A percentile compares a stretch with the other conserved stretches of the same genome.
These are phyloP conservation scores for Epinephelus cyanopodus DNA, from an alignment of 2,113 vertebrate species.

Conservation along the genomic window DNA sequence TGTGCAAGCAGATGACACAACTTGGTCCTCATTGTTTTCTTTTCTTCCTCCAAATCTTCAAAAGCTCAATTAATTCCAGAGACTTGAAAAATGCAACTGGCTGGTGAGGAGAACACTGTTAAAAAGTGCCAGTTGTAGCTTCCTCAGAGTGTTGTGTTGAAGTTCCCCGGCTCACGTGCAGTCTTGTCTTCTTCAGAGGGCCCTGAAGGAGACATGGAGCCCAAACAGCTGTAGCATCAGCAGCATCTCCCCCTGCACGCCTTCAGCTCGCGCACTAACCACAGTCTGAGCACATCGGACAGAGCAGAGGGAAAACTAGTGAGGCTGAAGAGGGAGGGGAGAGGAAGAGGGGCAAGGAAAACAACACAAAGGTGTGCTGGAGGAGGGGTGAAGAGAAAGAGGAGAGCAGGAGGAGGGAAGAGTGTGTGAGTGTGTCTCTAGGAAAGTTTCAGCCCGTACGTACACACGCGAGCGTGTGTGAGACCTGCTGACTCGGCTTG, in stretches of 20 bases:
- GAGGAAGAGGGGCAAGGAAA: slow-evolving; percentile 64
- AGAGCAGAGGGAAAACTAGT: slow-evolving; percentile 50
- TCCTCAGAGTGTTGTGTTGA: slow-evolving; percentile 39
- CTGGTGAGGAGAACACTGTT: background rate
- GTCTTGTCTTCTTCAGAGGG: slow-evolving; percentile 66
- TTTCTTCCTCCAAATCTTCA: background rate
- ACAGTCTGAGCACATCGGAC: slow-evolving; percentile 46
- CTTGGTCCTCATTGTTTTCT: slow-evolving; percentile 69
- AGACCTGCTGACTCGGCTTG: slow-evolving; percentile 69
- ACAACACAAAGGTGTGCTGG: slow-evolving; percentile 75
- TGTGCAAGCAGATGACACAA: slow-evolving; percentile 54
- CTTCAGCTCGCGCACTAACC: slow-evolving; percentile 46
- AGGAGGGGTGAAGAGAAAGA: slow-evolving; percentile 61
- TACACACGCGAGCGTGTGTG: slow-evolving; percentile 40
- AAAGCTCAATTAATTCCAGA: slow-evolving; percentile 40
- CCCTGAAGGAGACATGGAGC: slow-evolving; percentile 69
- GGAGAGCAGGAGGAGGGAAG: slow-evolving; percentile 45
- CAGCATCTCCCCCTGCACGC: slow-evolving; percentile 66
- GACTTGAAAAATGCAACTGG: slow-evolving; percentile 36
- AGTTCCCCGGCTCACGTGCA: slow-evolving; percentile 39
- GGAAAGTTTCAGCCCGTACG: slow-evolving; percentile 54
- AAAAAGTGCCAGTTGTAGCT: slow-evolving; percentile 20
- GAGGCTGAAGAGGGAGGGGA: slow-evolving; percentile 62
- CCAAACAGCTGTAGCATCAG: slow-evolving; percentile 73
- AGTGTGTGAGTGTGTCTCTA: slow-evolving; percentile 53